A percentile compares a stretch with the other conserved stretches of the same genome.
phyloP scores from a whole-genome alignment of 2,888 invertebrate species.

The Anticlea derivata region DNA sequence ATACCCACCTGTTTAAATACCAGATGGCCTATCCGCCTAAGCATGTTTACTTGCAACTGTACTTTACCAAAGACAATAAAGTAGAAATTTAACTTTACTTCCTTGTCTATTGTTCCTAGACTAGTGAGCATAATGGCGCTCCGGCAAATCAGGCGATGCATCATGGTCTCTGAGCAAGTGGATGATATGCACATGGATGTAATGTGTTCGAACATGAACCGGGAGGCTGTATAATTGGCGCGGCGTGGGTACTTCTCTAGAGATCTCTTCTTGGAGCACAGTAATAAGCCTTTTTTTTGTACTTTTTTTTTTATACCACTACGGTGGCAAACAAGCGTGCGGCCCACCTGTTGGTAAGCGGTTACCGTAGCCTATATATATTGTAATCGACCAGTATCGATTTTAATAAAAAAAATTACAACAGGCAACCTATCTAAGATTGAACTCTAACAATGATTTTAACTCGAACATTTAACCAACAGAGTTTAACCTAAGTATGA shows the following conservation, averaged over 20 bases:
- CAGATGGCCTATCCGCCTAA: not conserved
- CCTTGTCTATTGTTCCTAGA: slow-evolving; percentile 5
- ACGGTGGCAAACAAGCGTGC: too few relatives aligned
- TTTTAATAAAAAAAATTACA: too few relatives aligned
- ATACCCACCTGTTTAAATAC: slow-evolving; percentile 1
- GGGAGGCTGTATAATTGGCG: slow-evolving; percentile 28
- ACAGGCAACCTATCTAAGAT: too few relatives aligned
- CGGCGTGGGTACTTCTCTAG: slow-evolving; percentile 28
- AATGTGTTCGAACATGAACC: slow-evolving; percentile 29
- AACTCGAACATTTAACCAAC: too few relatives aligned
- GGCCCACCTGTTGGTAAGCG: too few relatives aligned
- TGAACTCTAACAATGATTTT: too few relatives aligned
- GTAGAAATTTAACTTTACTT: not conserved
- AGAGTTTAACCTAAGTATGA: too few relatives aligned
- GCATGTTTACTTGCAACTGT: slow-evolving; percentile 2
- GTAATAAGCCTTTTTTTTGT: slow-evolving; percentile 15
- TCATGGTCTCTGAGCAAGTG: slow-evolving; percentile 15
- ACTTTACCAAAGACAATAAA: not conserved
- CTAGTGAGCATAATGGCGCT: slow-evolving; percentile 12
- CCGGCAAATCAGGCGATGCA: slow-evolving; percentile 22
- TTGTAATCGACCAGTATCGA: too few relatives aligned
- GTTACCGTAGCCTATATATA: too few relatives aligned
- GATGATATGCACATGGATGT: slow-evolving; percentile 26
- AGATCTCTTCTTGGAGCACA: slow-evolving; percentile 32
- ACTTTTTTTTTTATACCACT: not conserved